Evolutionary conservation across 1,140 invertebrate species (phyloP).

Genomic region (Scaptomyza pallida): DNA sequence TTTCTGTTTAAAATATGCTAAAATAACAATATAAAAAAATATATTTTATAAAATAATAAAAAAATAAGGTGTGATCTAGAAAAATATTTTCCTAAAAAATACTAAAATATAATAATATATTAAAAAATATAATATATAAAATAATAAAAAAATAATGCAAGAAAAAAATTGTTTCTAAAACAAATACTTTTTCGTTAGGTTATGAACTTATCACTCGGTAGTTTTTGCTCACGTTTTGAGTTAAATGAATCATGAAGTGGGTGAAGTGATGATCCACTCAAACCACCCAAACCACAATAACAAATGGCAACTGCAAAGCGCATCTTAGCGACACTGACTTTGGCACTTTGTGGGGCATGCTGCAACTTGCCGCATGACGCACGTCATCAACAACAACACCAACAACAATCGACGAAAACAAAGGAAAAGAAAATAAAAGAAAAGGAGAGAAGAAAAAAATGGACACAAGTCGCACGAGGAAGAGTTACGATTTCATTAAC

Average conservation of each 20-base stretch:
- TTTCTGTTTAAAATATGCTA: too few species aligned
- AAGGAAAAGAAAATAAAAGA: background rate
- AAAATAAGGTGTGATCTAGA: too few species aligned
- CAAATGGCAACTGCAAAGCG: slow-evolving; percentile 42
- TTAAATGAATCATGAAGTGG: slow-evolving; percentile 21
- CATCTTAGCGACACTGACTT: slow-evolving; percentile 13
- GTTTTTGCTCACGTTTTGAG: slow-evolving; percentile 4
- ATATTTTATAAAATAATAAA: too few species aligned
- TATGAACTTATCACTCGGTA: too few species aligned
- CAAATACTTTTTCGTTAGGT: too few species aligned
- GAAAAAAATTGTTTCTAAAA: too few species aligned
- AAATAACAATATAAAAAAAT: too few species aligned
- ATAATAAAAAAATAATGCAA: too few species aligned
- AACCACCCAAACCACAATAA: background rate
- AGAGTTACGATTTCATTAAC: slow-evolving; percentile 83
- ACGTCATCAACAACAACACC: slow-evolving; percentile 39
- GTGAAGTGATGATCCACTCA: background rate
- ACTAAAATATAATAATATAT: too few species aligned
- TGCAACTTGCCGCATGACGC: slow-evolving; percentile 21
- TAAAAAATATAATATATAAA: too few species aligned
- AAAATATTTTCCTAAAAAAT: too few species aligned
- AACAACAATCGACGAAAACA: slow-evolving; percentile 30
- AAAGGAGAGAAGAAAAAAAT: slow-evolving; percentile 70
- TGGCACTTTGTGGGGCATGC: too few species aligned
- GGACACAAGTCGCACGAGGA: slow-evolving; percentile 75